Conservation (phyloP, 2,888 invertebrate genomes). For the Panorpa germanica region DNA sequence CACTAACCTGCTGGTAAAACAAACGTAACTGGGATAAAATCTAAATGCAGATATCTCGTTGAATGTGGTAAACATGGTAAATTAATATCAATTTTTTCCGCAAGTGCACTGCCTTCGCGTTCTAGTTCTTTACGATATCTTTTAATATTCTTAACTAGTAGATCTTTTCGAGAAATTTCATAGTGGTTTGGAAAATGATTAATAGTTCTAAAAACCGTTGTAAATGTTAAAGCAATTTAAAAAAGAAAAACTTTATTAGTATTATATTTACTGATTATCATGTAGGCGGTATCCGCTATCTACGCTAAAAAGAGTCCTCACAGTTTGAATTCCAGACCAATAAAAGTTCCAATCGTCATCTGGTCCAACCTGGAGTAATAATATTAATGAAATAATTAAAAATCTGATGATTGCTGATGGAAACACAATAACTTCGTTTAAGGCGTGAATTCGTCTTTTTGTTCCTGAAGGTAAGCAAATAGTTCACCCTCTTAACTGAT, state of each 20-base stretch:
- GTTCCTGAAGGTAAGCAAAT: too few relatives aligned
- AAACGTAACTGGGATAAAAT: conserved; percentile 87
- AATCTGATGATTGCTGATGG: too few relatives aligned
- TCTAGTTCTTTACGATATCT: conserved; percentile 84
- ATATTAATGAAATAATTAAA: background rate
- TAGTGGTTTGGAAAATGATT: conserved; percentile 96
- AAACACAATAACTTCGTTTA: too few relatives aligned
- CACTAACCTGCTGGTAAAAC: conserved; percentile 57
- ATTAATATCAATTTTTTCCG: conserved; percentile 43
- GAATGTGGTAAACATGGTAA: conserved; percentile 39
- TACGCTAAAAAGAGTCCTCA: conserved; percentile 76
- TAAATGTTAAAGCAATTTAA: background rate
- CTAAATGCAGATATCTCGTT: conserved; percentile 60
- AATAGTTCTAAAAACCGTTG: conserved; percentile 40
- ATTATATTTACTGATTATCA: conserved; percentile 59
- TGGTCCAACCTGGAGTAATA: conserved; percentile 38
- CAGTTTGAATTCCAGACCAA: conserved; percentile 86
- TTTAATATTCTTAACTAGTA: conserved; percentile 90
- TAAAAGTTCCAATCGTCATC: conserved; percentile 95
- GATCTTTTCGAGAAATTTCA: conserved; percentile 87
- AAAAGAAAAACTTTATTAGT: conserved; percentile 1
- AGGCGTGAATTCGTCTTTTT: too few relatives aligned
- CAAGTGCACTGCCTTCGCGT: conserved; percentile 70
- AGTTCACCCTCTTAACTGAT: too few relatives aligned
- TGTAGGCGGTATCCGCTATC: conserved; percentile 84